Base-by-base conservation (phyloP, 2,113 vertebrate genomes). In the Triplophysa siluroides region DNA sequence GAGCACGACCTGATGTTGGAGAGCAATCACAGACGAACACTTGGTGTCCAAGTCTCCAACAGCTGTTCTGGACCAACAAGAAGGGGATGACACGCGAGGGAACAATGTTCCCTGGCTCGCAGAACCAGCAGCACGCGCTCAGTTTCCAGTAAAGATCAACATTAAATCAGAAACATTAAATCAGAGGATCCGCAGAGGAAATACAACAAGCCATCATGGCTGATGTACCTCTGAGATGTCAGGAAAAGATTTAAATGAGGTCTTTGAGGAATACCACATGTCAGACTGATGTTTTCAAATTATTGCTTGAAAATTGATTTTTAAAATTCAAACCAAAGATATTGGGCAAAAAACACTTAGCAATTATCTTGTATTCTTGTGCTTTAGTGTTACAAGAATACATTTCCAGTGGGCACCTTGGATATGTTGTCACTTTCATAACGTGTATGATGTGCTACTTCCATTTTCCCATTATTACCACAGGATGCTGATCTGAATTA, bases 81-180 rank as follows among this genome's bases (percentile, higher is more conserved):
- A 52, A 75, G 72, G 72, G 24, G 58, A 75, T 75, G 72, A 45
- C 58, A 75, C 38, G 61, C 71, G 33, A 73, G 60, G 38, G 54
- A 33, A 73, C 58, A 29, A 73, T 73, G 29, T 60, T 73, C 71
- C 29, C 71, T 60, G 33, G n/a, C 71, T 73, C 12, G 13, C 54
- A 23, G 54, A n/a, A 73, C 41, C 54, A 16, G 54, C 71, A 60
- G 71, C 60, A 62, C 12, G 9, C 24, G 47, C 33, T 19, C 76
- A 45, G 56, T 78, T 83, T 75, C 13, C 78, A 76, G 52, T 82
- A 67, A 84, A 63, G n/a, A 65, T 66, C 38, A 54, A 33, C 50
- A 52, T 52, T 50, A 56, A n/a, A 56, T 56, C 54, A 56, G 69
- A 83, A 74, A 78, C 63, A 33, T 61, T 74, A 60, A 87, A 71